Evolutionary conservation across 2,888 invertebrate genomes (phyloP).

Genomic region (Atethmia centrago): DNA sequence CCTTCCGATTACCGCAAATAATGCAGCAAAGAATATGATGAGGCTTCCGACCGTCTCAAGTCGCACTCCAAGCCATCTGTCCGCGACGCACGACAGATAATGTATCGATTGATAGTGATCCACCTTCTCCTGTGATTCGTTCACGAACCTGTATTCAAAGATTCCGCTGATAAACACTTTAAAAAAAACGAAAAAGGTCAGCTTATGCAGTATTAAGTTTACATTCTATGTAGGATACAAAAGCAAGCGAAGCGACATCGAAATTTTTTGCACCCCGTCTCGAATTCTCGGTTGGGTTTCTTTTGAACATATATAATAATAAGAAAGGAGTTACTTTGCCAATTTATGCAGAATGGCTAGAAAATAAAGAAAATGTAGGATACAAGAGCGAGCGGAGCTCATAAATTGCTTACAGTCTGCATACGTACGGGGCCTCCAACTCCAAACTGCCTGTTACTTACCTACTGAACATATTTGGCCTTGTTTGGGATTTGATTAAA

Average conservation of each 20-base stretch:
- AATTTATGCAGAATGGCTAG: neutral
- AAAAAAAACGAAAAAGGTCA: neutral
- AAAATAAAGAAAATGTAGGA: neutral
- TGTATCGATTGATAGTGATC: constrained; percentile 98
- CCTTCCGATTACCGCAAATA: constrained; percentile 96
- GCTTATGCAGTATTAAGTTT: neutral
- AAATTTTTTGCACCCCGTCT: neutral
- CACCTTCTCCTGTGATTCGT: constrained; percentile 96
- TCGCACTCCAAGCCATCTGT: constrained; percentile 98
- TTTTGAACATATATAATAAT: neutral
- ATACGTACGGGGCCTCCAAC: neutral
- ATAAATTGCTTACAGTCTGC: neutral
- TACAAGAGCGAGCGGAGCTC: neutral
- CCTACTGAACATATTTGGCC: neutral
- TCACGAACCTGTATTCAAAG: constrained; percentile 92
- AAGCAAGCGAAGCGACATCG: neutral
- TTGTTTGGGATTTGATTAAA: constrained; percentile 4
- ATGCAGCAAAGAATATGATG: constrained; percentile 97
- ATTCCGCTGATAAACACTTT: neutral
- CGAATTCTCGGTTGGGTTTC: neutral
- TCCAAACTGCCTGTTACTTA: neutral
- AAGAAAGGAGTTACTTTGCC: too few species aligned
- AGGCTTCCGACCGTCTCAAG: constrained; percentile 98
- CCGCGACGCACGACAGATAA: constrained; percentile 97
- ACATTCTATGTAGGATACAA: neutral